Evolutionary conservation across 2,797 vertebrate genomes (phyloP), one percentile per base, ranked within the genome.

Genomic region (Graptemys geographica): DNA sequence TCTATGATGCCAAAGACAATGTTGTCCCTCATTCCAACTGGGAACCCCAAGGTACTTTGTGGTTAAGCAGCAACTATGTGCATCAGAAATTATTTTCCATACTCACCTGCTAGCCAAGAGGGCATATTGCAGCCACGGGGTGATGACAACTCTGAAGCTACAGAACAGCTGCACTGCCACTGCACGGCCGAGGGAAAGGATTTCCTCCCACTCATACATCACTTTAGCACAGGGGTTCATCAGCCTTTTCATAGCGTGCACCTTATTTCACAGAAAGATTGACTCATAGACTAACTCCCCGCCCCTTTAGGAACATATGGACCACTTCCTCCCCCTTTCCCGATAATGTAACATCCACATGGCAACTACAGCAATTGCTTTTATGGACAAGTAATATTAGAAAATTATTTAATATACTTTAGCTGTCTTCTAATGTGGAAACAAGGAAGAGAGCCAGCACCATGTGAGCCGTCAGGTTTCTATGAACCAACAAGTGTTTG

Each of bases 381-480:
- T 15, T 47, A 47, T 28, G 41, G 37, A 44, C 21, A 76, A 47
- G 6, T 44, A 76, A 41, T 25, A 31, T 16, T 13, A 62, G 23
- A 84, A 51, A 5, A 84, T 9, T 4, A 23, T 11, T 56, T 85
- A 41, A 79, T 25, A 31, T 18, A 65, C 62, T 80, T 47, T 86
- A 2, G 27, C 8, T 57, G 23, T 31, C 27, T 80, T 83, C 27
- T 57, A n/a, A 16, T 1, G 65, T 27, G 52, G 47, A 84, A 87
- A 10, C 3, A 83, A 57, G 31, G 7, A 81, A 4, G 2, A 21
- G 19, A 41, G 9, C 0, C 51, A 91, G 8, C 51, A 8, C 41
- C 3, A 5, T 3, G 6, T 56, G 15, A 90, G 53, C 11, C 47
- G 3, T 19, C 1, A 2, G 59, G 2, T 2, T 5, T 69, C 49